A percentile compares a stretch with the other conserved stretches of the same genome.
Conservation (phyloP, 2,888 invertebrate genomes). For the Lasius platythorax region DNA sequence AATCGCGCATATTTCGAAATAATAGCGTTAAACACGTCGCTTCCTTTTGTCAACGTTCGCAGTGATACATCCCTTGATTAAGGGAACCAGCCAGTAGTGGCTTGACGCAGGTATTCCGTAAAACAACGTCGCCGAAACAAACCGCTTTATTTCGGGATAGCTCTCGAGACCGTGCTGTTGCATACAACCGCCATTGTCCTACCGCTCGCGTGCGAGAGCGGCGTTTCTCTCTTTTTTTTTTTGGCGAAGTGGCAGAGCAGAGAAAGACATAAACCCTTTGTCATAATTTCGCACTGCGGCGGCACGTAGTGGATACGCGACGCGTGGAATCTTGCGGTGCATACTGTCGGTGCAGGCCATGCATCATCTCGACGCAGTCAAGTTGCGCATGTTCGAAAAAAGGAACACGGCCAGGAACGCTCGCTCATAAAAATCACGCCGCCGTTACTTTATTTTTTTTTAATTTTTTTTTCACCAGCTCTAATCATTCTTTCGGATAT, state of each 20-base stretch:
- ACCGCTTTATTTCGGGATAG: slow-evolving; percentile 48
- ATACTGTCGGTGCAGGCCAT: slow-evolving; percentile 62
- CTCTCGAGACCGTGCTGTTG: slow-evolving; percentile 33
- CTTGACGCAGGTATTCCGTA: slow-evolving; percentile 17
- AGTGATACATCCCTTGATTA: slow-evolving; percentile 17
- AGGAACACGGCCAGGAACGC: not conserved
- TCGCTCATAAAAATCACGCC: slow-evolving; percentile 40
- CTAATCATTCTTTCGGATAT: not conserved
- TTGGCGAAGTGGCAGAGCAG: slow-evolving; percentile 36
- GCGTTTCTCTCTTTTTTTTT: slow-evolving; percentile 39
- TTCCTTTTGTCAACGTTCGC: slow-evolving; percentile 14
- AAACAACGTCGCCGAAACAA: slow-evolving; percentile 33
- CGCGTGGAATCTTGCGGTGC: slow-evolving; percentile 71
- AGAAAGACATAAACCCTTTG: slow-evolving; percentile 62
- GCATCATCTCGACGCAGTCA: slow-evolving; percentile 67
- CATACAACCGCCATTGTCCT: slow-evolving; percentile 41
- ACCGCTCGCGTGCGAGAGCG: slow-evolving; percentile 20
- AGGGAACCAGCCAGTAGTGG: slow-evolving; percentile 15
- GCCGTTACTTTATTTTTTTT: not conserved
- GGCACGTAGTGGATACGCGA: slow-evolving; percentile 67
- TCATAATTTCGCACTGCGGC: slow-evolving; percentile 74
- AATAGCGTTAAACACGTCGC: not conserved
- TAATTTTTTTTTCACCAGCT: not conserved
- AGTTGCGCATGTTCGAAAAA: slow-evolving; percentile 61
- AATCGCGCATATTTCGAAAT: slow-evolving; percentile 3